Percentiles rank a stretch among this genome's conserved stretches.
Conservation (phyloP, 2,113 vertebrate species). For the Pelobates fuscus region DNA sequence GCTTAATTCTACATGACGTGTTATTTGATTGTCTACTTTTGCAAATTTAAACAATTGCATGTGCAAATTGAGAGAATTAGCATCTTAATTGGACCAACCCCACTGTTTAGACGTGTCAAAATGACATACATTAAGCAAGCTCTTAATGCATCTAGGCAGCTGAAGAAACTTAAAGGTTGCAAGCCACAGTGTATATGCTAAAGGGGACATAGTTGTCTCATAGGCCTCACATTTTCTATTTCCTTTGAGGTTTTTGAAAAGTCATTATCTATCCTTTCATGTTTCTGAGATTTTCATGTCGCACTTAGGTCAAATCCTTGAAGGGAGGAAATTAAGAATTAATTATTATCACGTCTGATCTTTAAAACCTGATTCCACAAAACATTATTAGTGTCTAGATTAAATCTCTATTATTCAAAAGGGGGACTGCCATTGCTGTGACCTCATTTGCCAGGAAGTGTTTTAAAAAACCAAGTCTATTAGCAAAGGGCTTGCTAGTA, state of each 20-base stretch:
- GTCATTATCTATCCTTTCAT: slow-evolving; percentile 42
- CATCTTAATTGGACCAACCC: slow-evolving; percentile 31
- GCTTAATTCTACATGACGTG: background rate
- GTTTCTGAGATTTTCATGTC: slow-evolving; percentile 44
- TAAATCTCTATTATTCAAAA: slow-evolving; percentile 55
- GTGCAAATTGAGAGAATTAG: slow-evolving; percentile 39
- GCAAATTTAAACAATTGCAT: slow-evolving; percentile 37
- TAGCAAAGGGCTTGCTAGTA: slow-evolving; percentile 44
- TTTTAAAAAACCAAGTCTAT: slow-evolving; percentile 51
- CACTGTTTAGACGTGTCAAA: slow-evolving; percentile 33
- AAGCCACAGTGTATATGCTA: slow-evolving; percentile 17
- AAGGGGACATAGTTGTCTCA: slow-evolving; percentile 34
- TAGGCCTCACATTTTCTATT: slow-evolving; percentile 14
- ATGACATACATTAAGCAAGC: slow-evolving; percentile 13
- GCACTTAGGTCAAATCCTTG: background rate
- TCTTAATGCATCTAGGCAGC: slow-evolving; percentile 36
- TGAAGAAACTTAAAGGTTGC: slow-evolving; percentile 41
- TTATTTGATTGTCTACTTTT: slow-evolving; percentile 12
- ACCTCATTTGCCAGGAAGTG: slow-evolving; percentile 46
- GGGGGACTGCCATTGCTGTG: slow-evolving; percentile 51
- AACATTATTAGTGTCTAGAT: slow-evolving; percentile 52
- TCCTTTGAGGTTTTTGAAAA: slow-evolving; percentile 45
- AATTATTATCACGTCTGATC: slow-evolving; percentile 53
- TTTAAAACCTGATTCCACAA: slow-evolving; percentile 56
- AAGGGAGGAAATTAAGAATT: slow-evolving; percentile 53